Conservation (phyloP, 2,888 invertebrate genomes). For the Ectemnius continuus region DNA sequence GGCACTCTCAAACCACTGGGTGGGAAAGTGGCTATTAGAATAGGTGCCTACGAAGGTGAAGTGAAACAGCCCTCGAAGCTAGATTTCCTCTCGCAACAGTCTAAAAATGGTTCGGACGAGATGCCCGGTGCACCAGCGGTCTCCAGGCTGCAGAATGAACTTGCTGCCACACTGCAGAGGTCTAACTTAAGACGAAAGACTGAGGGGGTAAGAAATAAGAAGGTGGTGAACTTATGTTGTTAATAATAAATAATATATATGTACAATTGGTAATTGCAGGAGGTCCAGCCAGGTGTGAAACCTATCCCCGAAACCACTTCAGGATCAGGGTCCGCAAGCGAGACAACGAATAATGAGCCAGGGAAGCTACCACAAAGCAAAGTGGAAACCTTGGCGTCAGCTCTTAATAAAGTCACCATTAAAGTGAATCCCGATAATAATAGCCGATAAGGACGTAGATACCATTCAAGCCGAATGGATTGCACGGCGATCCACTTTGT, state of each 20-base stretch:
- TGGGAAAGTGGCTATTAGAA: constrained; percentile 73
- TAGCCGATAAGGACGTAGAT: constrained; percentile 68
- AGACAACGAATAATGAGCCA: constrained; percentile 59
- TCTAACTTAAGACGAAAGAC: constrained; percentile 87
- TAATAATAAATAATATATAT: no score
- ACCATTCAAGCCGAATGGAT: constrained; percentile 3
- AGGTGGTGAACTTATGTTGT: no score
- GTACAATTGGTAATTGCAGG: constrained; percentile 52
- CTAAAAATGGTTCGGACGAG: constrained; percentile 74
- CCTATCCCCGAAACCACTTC: constrained; percentile 50
- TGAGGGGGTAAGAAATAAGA: constrained; percentile 75
- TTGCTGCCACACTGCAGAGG: constrained; percentile 86
- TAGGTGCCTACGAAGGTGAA: constrained; percentile 75
- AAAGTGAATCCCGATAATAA: constrained; percentile 74
- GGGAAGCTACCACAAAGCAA: constrained; percentile 61
- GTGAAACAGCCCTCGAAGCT: constrained; percentile 84
- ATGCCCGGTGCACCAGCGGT: constrained; percentile 80
- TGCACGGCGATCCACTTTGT: constrained; percentile 41
- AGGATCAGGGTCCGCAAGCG: constrained; percentile 32
- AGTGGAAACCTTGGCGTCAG: constrained; percentile 72
- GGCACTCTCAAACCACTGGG: constrained; percentile 39
- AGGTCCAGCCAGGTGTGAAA: constrained; percentile 57
- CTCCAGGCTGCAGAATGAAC: constrained; percentile 85
- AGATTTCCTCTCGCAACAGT: constrained; percentile 81
- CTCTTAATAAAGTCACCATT: constrained; percentile 75